phyloP scores from a whole-genome alignment of 2,113 vertebrate species.

The Raphicerus campestris region DNA sequence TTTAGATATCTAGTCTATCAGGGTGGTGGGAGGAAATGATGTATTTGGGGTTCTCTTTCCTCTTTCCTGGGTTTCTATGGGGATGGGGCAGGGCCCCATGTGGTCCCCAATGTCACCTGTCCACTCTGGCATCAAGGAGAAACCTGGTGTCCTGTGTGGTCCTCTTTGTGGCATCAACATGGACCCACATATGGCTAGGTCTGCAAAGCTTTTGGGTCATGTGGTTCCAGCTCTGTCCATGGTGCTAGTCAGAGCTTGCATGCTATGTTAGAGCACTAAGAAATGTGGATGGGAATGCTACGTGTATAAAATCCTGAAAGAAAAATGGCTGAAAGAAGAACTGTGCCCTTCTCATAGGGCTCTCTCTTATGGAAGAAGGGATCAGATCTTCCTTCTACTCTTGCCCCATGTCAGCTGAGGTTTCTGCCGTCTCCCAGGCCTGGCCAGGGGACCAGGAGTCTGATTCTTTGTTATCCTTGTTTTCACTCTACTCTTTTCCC shows the following conservation, averaged over 20 bases:
- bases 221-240: neutral
- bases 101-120: neutral
- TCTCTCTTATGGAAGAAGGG: neutral
- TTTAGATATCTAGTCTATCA: neutral
- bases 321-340: neutral
- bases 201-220: neutral
- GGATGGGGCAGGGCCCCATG: neutral
- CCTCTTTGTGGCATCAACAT: neutral
- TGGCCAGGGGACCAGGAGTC: accelerated
- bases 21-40: neutral
- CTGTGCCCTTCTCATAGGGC: accelerated
- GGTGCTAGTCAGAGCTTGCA: neutral
- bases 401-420: neutral
- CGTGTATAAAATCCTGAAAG: neutral
- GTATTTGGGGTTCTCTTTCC: neutral
- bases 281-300: neutral
- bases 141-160: neutral
- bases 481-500: neutral
- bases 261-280: neutral
- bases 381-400: too few relatives aligned
- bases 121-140: neutral
- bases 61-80: neutral
- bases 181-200: accelerated
- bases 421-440: neutral
- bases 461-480: accelerated